Percentiles rank a stretch among this genome's conserved stretches.
Conservation (phyloP, 2,888 invertebrate genomes). For the Pterobdella sp. region DNA sequence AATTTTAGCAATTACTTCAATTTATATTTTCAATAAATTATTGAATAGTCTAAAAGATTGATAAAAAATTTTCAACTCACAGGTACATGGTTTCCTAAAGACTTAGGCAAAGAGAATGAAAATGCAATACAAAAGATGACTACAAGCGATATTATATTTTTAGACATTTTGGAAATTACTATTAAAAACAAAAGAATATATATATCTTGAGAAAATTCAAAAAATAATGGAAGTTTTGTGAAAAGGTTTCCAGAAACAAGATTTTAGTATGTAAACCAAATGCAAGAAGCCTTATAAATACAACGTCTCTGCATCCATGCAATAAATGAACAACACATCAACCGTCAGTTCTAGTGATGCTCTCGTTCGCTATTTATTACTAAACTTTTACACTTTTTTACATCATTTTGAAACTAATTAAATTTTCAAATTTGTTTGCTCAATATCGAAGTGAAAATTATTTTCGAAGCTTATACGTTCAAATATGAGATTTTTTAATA, state of each 20-base stretch:
- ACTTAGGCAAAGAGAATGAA: slow-evolving; percentile 1
- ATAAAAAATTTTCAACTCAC: background rate
- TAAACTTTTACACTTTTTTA: no score
- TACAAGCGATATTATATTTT: background rate
- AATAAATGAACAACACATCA: background rate
- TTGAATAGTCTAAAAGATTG: background rate
- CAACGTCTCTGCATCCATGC: background rate
- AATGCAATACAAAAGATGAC: slow-evolving; percentile 1
- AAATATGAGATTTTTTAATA: no score
- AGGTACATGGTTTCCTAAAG: background rate
- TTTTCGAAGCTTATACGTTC: no score
- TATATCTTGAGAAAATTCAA: background rate
- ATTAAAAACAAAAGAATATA: no score
- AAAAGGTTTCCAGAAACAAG: background rate
- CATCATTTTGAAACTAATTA: no score
- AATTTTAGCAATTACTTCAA: no score
- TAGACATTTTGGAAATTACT: no score
- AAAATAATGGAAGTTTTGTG: background rate
- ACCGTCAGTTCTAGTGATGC: background rate
- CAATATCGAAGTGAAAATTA: no score
- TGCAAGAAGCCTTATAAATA: background rate
- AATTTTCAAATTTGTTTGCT: no score
- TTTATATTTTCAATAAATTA: background rate
- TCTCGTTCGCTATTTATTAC: no score
- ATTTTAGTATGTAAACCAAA: background rate